Base-by-base conservation (phyloP, 2,888 invertebrate genomes). In the Bugulina stolonifera region DNA sequence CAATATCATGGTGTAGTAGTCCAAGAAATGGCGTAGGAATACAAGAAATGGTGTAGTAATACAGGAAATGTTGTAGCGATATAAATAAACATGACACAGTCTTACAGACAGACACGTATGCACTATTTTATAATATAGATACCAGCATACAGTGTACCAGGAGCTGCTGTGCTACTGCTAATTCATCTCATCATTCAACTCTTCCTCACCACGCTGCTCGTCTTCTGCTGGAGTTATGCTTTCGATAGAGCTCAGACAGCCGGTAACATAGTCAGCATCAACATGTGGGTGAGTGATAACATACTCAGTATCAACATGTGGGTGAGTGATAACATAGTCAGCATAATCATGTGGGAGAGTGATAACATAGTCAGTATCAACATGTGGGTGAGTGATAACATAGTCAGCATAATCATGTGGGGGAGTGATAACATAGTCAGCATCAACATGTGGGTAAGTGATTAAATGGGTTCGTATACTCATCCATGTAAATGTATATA, bases 301-400 rank as follows among this genome's bases (percentile, higher is more conserved):
- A 34, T 64, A 14, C 5, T 27, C 32, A 64, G 27, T 32, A 64
- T 64, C 34, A 64, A 64, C 64, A 64, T 64, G 10, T 64, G 64
- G 64, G 64, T 64, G 29, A 64, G 64, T 43, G 43, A 43, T 27
- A 64, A 64, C 34, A 34, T 64, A 14, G 22, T 27, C 32, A 64
- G 27, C 64, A 64, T 64, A 5, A 64, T 29, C 64, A 64, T 64
- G 10, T 64, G 64, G 64, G 64, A 29, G 29, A 64, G 64, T 43
- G 43, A 43, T 27, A 64, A 64, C 34, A 34, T 64, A 14, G 22
- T 27, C 32, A 64, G 27, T 32, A 64, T 64, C 34, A 64, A 64
- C 64, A 64, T 64, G 10, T 64, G 64, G 64, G 64, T 64, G 29
- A 64, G 64, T 43, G 43, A 43, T n/a, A n/a, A n/a, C n/a, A n/a